Conservation (phyloP, 2,888 invertebrate species). For the Athalia cordata region DNA sequence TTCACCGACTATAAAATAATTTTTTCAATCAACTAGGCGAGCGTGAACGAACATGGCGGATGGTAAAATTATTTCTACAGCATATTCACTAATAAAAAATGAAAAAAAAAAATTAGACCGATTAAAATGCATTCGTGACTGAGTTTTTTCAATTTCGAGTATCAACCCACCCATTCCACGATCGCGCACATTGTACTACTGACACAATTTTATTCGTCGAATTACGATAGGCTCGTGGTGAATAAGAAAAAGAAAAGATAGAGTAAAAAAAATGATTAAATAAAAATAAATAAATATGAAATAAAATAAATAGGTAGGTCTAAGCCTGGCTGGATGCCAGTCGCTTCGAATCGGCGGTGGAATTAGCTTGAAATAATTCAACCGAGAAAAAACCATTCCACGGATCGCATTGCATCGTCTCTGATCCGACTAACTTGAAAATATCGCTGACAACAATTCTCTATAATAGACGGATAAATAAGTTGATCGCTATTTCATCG, state of each 20-base stretch:
- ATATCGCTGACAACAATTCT: conserved; percentile 28
- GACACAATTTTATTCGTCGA: too few species aligned
- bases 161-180: too few species aligned
- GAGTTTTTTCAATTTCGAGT: too few species aligned
- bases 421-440: conserved; percentile 6
- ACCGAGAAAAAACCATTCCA: conserved; percentile 25
- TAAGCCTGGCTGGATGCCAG: conserved; percentile 25
- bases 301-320: conserved; percentile 2
- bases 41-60: not conserved
- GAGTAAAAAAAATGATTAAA: too few species aligned
- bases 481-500: conserved; percentile 7
- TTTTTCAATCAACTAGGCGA: not conserved
- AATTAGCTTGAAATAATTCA: conserved; percentile 36
- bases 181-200: too few species aligned
- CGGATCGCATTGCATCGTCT: not conserved
- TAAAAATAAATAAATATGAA: not conserved
- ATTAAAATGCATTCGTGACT: too few species aligned
- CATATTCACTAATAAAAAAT: too few species aligned
- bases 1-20: conserved; percentile 28
- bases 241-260: too few species aligned
- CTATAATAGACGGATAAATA: conserved; percentile 36
- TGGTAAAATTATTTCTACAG: too few species aligned
- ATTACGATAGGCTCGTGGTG: too few species aligned
- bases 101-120: too few species aligned
- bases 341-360: conserved; percentile 14